Percentiles rank a stretch among this genome's conserved stretches.
Conservation (phyloP, 2,113 vertebrate genomes). For the Leuciscus idus region DNA sequence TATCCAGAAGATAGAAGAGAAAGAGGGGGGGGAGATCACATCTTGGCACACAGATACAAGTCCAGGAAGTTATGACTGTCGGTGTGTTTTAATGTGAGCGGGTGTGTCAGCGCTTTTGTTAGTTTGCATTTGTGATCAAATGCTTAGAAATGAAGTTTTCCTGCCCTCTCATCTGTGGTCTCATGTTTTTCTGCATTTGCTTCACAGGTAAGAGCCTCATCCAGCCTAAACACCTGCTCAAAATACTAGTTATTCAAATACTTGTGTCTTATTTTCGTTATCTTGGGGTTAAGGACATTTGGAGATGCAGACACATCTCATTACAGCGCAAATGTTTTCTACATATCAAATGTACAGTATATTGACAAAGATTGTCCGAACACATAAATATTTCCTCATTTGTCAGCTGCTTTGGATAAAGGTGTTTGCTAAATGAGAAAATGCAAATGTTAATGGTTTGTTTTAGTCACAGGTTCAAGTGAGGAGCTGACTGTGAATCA, state of each 20-base stretch:
- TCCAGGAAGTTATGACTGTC: neutral
- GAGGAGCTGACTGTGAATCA: conserved; percentile 5
- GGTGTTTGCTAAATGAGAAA: neutral
- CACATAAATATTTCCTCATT: neutral
- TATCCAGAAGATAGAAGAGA: neutral
- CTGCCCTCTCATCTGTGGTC: neutral
- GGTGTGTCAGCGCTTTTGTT: neutral
- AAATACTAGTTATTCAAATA: neutral
- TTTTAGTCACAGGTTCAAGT: neutral
- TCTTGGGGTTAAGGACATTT: neutral
- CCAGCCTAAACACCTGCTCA: neutral
- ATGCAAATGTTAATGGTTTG: neutral
- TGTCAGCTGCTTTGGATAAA: neutral
- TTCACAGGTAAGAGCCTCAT: conserved; percentile 37
- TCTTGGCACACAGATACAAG: neutral
- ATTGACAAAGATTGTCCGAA: neutral
- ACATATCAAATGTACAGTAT: neutral
- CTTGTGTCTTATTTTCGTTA: neutral
- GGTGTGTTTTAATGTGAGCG: neutral
- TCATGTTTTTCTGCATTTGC: conserved; percentile 15
- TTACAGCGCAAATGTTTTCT: neutral
- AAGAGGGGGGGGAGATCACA: neutral
- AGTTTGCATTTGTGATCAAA: neutral
- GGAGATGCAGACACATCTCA: too few relatives aligned
- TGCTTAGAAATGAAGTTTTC: conserved; percentile 25